These are phyloP conservation scores for Elysia chlorotica DNA, from an alignment of 1,140 invertebrate species.

Conservation along the genomic window DNA sequence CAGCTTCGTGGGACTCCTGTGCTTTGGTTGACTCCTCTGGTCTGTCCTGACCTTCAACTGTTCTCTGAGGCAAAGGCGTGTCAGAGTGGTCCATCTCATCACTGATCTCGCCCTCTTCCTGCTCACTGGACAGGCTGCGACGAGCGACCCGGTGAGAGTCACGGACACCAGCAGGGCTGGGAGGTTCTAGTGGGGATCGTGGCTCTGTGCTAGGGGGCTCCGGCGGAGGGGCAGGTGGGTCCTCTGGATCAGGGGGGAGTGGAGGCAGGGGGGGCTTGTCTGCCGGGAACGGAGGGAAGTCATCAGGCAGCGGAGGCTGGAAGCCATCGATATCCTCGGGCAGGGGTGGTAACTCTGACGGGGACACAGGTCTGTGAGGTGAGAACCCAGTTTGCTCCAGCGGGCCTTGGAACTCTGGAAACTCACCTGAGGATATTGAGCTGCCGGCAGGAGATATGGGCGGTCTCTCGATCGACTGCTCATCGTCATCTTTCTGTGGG, in stretches of 20 bases:
- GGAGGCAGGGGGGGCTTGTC: background rate
- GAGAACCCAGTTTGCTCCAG: constrained; percentile 12
- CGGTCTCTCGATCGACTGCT: background rate
- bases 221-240: background rate
- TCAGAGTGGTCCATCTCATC: too few relatives aligned
- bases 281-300: background rate
- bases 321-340: constrained; percentile 7
- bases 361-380: constrained; percentile 11
- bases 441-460: constrained; percentile 13
- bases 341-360: constrained; percentile 7
- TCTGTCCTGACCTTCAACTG: too few relatives aligned
- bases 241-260: background rate
- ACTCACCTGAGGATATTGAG: constrained; percentile 17
- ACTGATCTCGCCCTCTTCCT: too few relatives aligned
- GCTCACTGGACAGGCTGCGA: too few relatives aligned
- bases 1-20: too few relatives aligned
- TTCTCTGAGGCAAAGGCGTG: too few relatives aligned
- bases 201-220: background rate
- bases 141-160: too few relatives aligned
- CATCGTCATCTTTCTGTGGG: constrained; percentile 2
- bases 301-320: constrained; percentile 23
- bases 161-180: constrained; percentile 70
- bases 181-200: constrained; percentile 40
- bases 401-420: constrained; percentile 1
- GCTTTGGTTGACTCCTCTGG: too few relatives aligned